phyloP scores from a whole-genome alignment of 2,113 vertebrate genomes.

The Psilopsiagon aymara region DNA sequence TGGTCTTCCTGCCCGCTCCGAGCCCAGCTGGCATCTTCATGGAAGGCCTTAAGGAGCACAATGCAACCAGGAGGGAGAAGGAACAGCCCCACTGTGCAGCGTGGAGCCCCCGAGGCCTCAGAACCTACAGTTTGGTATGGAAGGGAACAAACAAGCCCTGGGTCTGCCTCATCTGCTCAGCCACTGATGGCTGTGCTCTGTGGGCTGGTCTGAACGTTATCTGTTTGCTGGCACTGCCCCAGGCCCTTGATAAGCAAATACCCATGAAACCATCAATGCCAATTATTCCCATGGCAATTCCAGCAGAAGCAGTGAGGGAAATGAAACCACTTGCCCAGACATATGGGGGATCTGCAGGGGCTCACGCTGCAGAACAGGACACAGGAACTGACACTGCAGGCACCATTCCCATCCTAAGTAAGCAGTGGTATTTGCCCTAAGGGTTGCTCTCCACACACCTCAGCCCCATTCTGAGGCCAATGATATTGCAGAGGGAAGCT shows the following conservation, averaged over 20 bases:
- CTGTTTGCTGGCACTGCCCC: background rate
- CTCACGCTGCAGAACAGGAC: background rate
- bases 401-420: background rate
- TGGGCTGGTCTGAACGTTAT: background rate
- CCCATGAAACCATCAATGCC: background rate
- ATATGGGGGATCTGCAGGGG: background rate
- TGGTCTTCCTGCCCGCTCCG: background rate
- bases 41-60: background rate
- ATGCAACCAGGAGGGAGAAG: background rate
- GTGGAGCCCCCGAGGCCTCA: background rate
- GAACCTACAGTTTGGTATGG: background rate
- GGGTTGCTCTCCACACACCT: background rate
- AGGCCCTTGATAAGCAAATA: background rate
- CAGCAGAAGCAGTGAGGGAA: background rate
- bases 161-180: background rate
- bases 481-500: background rate
- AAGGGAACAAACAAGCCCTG: rapidly evolving
- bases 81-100: background rate
- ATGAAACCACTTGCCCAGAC: background rate
- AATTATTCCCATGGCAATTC: background rate
- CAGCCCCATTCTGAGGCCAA: background rate
- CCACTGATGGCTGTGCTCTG: background rate
- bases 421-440: background rate
- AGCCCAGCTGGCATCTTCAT: background rate
- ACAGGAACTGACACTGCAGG: background rate